phyloP scores from a whole-genome alignment of 2,113 vertebrate genomes.

The Tichodroma muraria region DNA sequence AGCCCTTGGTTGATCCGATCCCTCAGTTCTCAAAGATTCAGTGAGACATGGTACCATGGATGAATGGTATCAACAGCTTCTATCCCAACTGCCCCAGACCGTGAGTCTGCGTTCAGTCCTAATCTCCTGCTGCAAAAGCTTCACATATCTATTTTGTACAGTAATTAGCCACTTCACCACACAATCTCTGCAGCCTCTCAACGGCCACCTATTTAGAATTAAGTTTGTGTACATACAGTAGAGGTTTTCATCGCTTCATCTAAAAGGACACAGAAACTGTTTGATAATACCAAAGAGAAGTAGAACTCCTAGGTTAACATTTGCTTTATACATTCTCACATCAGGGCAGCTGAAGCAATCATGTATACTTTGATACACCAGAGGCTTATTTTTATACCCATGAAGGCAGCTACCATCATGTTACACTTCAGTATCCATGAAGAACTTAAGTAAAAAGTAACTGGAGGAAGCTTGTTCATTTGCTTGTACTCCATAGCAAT shows the following conservation, averaged over 20 bases:
- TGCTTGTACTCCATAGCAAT: background rate
- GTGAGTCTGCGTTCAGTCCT: background rate
- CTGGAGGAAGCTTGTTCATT: background rate
- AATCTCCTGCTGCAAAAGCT: background rate
- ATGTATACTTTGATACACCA: background rate
- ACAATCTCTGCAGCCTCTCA: background rate
- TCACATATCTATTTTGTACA: background rate
- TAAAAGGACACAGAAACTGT: background rate
- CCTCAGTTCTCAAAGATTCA: background rate
- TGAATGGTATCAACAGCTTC: background rate
- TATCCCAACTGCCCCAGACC: background rate
- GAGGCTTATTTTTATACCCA: conserved; percentile 55
- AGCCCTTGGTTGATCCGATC: fast-evolving
- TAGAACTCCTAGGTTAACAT: background rate
- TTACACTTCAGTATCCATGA: background rate
- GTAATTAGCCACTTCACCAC: background rate
- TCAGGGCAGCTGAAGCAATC: background rate
- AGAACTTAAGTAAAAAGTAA: background rate
- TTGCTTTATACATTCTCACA: background rate
- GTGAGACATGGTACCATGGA: fast-evolving
- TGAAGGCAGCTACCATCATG: background rate
- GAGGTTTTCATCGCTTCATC: fast-evolving
- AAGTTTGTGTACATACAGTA: background rate
- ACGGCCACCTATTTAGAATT: background rate
- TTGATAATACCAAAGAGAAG: conserved; percentile 41